Percentiles rank a stretch among this genome's conserved stretches.
phyloP scores from a whole-genome alignment of 2,797 vertebrate species.

The Botia almorhae region DNA sequence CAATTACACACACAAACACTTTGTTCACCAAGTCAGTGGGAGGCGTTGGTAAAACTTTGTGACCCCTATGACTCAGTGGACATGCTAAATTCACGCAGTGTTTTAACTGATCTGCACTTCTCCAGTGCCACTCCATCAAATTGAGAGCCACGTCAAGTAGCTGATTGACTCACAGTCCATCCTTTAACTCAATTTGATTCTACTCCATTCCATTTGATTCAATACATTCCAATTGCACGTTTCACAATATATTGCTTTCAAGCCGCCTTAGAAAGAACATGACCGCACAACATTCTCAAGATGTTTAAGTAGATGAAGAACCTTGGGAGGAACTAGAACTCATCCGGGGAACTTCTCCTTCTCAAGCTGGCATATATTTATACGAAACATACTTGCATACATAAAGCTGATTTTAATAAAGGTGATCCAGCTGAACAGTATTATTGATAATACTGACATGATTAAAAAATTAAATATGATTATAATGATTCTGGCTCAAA shows the following conservation, averaged over 20 bases:
- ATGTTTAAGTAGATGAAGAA: too few relatives aligned
- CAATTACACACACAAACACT: background rate
- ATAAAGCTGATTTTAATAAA: background rate
- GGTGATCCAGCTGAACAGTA: background rate
- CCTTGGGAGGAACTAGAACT: too few relatives aligned
- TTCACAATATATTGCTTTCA: background rate
- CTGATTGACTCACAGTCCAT: background rate
- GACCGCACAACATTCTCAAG: too few relatives aligned
- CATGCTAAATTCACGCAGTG: constrained; percentile 36
- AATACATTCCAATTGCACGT: background rate
- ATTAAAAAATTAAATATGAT: background rate
- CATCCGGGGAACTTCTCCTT: background rate
- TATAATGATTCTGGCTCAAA: background rate
- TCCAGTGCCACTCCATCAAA: constrained; percentile 22
- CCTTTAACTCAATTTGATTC: background rate
- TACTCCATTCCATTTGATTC: background rate
- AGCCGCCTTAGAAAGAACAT: too few relatives aligned
- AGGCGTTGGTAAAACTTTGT: constrained; percentile 14
- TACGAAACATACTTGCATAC: background rate
- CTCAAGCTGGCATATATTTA: background rate
- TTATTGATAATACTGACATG: background rate
- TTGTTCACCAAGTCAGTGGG: constrained; percentile 18
- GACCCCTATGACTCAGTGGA: constrained; percentile 48
- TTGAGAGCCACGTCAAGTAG: background rate
- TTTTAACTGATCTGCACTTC: constrained; percentile 3